Evolutionary conservation across 2,888 invertebrate species (phyloP), one percentile per base, ranked within the genome.

Genomic region (Agrochola circellaris): DNA sequence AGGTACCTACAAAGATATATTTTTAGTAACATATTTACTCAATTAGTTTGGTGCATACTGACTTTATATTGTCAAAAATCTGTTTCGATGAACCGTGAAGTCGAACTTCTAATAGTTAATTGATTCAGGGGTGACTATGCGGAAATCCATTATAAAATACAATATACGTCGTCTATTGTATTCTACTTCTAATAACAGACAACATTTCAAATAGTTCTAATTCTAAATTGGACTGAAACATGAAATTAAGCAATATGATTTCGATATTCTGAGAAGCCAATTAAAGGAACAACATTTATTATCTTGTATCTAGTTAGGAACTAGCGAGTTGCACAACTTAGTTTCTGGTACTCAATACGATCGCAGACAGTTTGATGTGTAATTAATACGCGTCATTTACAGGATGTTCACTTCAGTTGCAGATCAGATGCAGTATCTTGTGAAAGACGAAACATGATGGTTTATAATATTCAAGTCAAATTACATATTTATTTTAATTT

Each of bases 351-450:
- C 54, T 75, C 48, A 26, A n/a, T 67, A 67, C 34, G 67, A 56
- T 64, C 48, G 30, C 48, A 66, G 48, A 64, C 13, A 80, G 48
- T 38, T 71, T 61, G 67, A 71, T 60, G 38, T 71, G 67, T 81
- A 76, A 71, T 83, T 72, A 79, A 79, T 74, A 34, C 30, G 15
- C 73, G 67, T 76, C 70, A 73, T 42, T 61, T 61, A 17, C 70
- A 67, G 62, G 13, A 64, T 54, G 8, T 51, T 30, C 20, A 15
- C 38, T 51, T 73, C 67, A 71, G 30, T 72, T 71, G 26, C 64
- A 60, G 71, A 56, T 60, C 60, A 56, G 64, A 56, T 60, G 34
- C 45, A 34, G 34, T 45, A 45, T 42, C 45, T 65, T 54, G 15
- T 75, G 13, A n/a, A 45, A 75, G 1, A 51, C 17, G 34, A 67